Evolutionary conservation across 2,797 vertebrate species (phyloP).

Genomic region (Echiichthys vipera): DNA sequence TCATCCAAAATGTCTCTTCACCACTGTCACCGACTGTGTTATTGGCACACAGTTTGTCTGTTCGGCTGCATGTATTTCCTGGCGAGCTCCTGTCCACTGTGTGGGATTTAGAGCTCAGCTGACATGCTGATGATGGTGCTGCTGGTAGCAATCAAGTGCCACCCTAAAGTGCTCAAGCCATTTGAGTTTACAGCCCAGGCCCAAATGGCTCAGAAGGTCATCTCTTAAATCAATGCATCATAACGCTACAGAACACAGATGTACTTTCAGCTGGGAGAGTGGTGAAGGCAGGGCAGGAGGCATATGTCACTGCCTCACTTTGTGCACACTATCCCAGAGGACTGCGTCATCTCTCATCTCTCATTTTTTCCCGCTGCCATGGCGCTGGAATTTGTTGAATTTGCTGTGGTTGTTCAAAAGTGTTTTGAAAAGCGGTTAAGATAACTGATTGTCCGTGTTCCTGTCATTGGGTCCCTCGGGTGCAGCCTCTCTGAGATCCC

Average conservation of each 20-base stretch:
- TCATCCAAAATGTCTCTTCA: no score
- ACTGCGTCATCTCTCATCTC: conserved; percentile 1
- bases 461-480: conserved; percentile 29
- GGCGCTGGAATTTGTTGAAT: conserved; percentile 14
- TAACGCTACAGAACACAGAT: neutral
- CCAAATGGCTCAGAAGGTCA: neutral
- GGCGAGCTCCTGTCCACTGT: neutral
- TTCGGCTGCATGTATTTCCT: neutral
- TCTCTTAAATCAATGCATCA: conserved; percentile 8
- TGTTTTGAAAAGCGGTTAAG: conserved; percentile 29
- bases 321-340: conserved; percentile 16
- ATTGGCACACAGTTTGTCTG: neutral
- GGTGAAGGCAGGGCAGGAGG: neutral
- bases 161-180: neutral
- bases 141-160: conserved; percentile 5
- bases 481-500: conserved; percentile 11
- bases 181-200: neutral
- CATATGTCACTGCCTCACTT: conserved; percentile 16
- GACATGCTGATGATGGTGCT: conserved; percentile 36
- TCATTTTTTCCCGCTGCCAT: conserved; percentile 1
- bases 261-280: neutral
- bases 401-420: conserved; percentile 8
- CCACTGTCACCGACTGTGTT: no score
- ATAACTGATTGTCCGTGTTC: conserved; percentile 41
- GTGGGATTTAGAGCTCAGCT: conserved; percentile 32